Percentiles rank a stretch among this genome's conserved stretches.
These are phyloP conservation scores for Sepioteuthis lessoniana DNA, from an alignment of 2,888 invertebrate species.

Conservation along the genomic window DNA sequence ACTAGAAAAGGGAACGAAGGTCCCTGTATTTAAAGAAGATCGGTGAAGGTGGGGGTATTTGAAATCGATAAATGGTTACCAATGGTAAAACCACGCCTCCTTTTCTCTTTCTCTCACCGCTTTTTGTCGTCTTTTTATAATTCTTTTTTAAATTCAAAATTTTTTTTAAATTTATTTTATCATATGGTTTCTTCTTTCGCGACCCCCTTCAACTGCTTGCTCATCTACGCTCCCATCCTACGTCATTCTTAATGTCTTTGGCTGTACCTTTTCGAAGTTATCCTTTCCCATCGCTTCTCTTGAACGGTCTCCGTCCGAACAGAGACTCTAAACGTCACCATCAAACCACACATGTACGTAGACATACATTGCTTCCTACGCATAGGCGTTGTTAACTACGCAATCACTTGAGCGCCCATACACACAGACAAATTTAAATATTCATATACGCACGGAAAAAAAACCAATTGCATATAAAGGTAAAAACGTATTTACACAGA, in stretches of 20 bases:
- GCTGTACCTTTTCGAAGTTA: not conserved
- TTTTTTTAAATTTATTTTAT: not conserved
- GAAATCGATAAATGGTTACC: conserved; percentile 33
- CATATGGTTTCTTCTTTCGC: not conserved
- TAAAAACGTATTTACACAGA: no score
- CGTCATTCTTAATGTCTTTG: conserved; percentile 18
- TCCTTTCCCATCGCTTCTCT: no score
- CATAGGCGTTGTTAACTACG: not conserved
- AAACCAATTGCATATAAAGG: no score
- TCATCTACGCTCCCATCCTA: not conserved
- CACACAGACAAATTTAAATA: no score
- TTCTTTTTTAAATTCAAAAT: no score
- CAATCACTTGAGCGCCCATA: no score
- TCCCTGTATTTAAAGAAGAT: not conserved
- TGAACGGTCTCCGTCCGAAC: not conserved
- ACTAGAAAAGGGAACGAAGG: not conserved
- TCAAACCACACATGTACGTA: not conserved
- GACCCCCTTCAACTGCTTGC: not conserved
- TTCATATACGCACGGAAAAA: no score
- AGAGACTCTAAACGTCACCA: not conserved
- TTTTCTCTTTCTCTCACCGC: not conserved
- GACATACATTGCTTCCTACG: not conserved
- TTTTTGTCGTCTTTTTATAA: not conserved
- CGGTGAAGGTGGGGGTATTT: not conserved
- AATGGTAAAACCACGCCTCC: not conserved